These are phyloP conservation scores for Drosophila paramelanica DNA, from an alignment of 2,888 invertebrate genomes.

Conservation along the genomic window DNA sequence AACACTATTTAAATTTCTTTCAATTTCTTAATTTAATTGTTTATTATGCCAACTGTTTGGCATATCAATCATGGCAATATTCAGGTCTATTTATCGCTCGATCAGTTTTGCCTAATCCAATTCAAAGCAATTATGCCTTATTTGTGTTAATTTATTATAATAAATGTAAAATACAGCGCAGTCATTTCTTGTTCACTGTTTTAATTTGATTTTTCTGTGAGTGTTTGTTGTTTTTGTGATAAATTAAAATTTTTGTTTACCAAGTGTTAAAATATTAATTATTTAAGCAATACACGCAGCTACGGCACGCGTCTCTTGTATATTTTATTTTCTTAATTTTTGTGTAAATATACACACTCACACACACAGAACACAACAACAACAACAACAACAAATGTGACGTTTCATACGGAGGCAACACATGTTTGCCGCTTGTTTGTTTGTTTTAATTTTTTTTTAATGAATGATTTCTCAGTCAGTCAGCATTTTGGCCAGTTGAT, in stretches of 20 bases:
- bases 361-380: conserved; percentile 17
- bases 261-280: conserved; percentile 83
- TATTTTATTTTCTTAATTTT: conserved; percentile 70
- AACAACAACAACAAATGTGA: conserved; percentile 7
- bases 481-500: conserved; percentile 55
- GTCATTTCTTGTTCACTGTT: conserved; percentile 55
- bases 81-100: conserved; percentile 33
- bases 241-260: conserved; percentile 59
- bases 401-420: conserved; percentile 43
- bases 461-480: conserved; percentile 73
- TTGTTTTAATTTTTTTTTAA: conserved; percentile 72
- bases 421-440: conserved; percentile 77
- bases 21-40: neutral
- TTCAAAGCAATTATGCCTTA: conserved; percentile 76
- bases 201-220: conserved; percentile 28
- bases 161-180: conserved; percentile 79
- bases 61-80: conserved; percentile 59
- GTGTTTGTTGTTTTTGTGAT: conserved; percentile 42
- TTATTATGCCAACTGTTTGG: conserved; percentile 23
- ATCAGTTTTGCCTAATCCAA: conserved; percentile 62
- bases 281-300: conserved; percentile 80
- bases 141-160: conserved; percentile 82
- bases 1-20: neutral
- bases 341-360: conserved; percentile 52
- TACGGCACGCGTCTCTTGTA: conserved; percentile 71